A percentile compares a stretch with the other conserved stretches of the same genome.
These are phyloP conservation scores for Cancer borealis DNA, from an alignment of 2,888 invertebrate species.

Conservation along the genomic window DNA sequence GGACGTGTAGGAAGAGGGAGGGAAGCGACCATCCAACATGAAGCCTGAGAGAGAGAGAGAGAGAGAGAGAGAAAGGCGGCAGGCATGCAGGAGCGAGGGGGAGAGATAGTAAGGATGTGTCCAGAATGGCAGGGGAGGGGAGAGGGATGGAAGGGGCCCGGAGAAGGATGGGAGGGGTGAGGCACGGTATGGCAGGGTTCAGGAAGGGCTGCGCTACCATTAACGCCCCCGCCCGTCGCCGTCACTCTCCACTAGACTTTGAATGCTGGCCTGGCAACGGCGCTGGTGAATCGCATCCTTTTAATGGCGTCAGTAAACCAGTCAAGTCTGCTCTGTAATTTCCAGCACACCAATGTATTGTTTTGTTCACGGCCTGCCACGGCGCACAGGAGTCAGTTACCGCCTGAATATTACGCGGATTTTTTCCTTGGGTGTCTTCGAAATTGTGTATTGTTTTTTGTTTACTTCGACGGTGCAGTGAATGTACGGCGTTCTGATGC, in stretches of 20 bases:
- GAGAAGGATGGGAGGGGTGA: constrained; percentile 35
- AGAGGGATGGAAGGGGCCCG: neutral
- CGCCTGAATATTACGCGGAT: constrained; percentile 56
- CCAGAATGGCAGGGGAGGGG: constrained; percentile 4
- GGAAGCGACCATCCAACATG: neutral
- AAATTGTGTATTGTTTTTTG: constrained; percentile 25
- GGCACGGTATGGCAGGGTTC: constrained; percentile 31
- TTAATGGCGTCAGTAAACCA: constrained; percentile 68
- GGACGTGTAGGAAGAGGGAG: neutral
- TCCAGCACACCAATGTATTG: constrained; percentile 69
- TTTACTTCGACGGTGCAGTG: neutral
- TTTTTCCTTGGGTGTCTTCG: constrained; percentile 47
- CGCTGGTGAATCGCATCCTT: constrained; percentile 59
- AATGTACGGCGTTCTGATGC: constrained; percentile 37
- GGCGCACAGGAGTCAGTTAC: constrained; percentile 54
- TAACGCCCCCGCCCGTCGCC: constrained; percentile 21
- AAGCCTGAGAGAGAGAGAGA: neutral
- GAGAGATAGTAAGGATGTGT: constrained; percentile 14
- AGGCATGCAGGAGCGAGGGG: constrained; percentile 44
- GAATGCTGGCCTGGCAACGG: constrained; percentile 57
- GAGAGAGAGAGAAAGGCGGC: neutral
- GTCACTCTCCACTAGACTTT: constrained; percentile 61
- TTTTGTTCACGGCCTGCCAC: constrained; percentile 63
- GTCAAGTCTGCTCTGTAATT: constrained; percentile 68
- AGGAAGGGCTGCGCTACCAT: neutral